Evolutionary conservation across 2,797 vertebrate species (phyloP).

Genomic region (Pyrocephalus nanus): DNA sequence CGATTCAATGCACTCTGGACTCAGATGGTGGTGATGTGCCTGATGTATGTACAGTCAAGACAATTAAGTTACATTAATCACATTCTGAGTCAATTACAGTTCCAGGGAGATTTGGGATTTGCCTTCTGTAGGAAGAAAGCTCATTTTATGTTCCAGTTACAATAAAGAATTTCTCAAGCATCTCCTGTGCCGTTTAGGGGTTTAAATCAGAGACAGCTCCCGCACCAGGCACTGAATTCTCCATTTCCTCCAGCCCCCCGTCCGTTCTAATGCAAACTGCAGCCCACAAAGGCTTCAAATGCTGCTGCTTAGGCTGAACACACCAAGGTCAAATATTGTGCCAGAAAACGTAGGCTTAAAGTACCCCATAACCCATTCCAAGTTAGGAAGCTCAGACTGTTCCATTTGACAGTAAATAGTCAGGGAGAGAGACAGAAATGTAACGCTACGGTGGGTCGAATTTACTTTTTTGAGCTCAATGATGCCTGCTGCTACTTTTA

Average conservation of each 20-base stretch:
- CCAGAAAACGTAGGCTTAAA: background rate
- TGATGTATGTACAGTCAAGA: slow-evolving; percentile 71
- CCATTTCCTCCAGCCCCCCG: background rate
- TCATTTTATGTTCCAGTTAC: slow-evolving; percentile 54
- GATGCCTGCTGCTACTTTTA: background rate
- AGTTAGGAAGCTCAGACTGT: background rate
- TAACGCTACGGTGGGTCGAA: background rate
- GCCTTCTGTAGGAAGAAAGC: slow-evolving; percentile 53
- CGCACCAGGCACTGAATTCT: background rate
- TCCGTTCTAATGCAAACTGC: background rate
- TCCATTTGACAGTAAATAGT: background rate
- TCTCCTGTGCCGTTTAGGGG: slow-evolving; percentile 7
- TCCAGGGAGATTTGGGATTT: slow-evolving; percentile 64
- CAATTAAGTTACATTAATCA: slow-evolving; percentile 76
- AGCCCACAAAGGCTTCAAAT: background rate
- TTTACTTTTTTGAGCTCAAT: background rate
- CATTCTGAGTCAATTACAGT: slow-evolving; percentile 70
- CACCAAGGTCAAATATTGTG: background rate
- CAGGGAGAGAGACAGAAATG: background rate
- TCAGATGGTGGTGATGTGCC: slow-evolving; percentile 65
- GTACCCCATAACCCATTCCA: background rate
- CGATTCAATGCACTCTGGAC: slow-evolving; percentile 47
- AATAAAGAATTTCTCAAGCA: slow-evolving; percentile 54
- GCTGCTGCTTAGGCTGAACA: background rate
- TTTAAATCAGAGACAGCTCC: slow-evolving; percentile 19